Base-by-base conservation (phyloP, 2,113 vertebrate species). In the Cavia porcellus region DNA sequence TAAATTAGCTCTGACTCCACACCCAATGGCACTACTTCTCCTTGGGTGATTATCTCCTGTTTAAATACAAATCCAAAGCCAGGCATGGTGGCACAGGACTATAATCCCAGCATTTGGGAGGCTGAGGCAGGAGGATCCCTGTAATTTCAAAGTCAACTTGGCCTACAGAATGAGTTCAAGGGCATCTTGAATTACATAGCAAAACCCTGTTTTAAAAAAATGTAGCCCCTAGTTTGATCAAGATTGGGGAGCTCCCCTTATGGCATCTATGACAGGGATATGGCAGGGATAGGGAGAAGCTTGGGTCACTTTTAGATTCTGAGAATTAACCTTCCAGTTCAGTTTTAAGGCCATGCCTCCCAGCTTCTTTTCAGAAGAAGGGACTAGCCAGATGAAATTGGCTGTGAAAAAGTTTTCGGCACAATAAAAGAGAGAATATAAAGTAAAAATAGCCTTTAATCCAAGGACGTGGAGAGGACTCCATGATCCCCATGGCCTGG, bases 1-100 rank as follows among this genome's bases (percentile, higher is more conserved):
- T 95, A 89, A 86, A 32, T 92, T 90, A 90, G 32, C 35, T 90
- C 77, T 94, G 88, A n/a, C 61, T 82, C 66, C 86, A 95, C 57
- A 91, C 75, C 77, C 77, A 95, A 72, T 82, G 22, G 9, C 70
- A 79, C 28, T 25, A 55, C 24, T 94, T 92, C 64, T 95, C 66
- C 59, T 94, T 81, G 68, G 86, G 24, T 81, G 57, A 93, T 83
- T 92, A n/a, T 94, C 92, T 17, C 96, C 88, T 94, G 42, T 90
- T 94, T 95, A 75, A 96, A 90, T 92, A 93, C 22, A 77, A 77
- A 77, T 77, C 74, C 24, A 47, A 24, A 75, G 42, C 24, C 10
- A 14, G 42, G 72, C 20, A 1, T 75, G 72, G 13, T 47, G 25
- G 24, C 74, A 77, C 25, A 47, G 42, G 13, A 13, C 11, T 47